Conservation (phyloP, 2,113 vertebrate species). For the Daphoenositta chrysoptera region DNA sequence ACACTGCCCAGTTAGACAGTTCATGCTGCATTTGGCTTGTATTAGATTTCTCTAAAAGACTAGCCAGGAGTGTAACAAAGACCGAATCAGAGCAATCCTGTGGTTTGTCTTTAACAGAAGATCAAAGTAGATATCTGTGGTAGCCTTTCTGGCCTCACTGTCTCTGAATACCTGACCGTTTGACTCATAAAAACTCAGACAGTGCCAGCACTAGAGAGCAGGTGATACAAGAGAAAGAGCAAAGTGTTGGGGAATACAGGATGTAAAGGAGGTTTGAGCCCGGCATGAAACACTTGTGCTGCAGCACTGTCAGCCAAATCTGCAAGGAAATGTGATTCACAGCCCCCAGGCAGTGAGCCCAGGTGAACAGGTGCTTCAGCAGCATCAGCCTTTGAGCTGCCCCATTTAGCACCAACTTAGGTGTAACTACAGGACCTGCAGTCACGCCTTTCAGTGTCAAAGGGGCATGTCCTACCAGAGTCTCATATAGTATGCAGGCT, state of each 20-base stretch:
- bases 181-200: not conserved
- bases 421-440: not conserved
- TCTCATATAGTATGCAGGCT: rapidly evolving
- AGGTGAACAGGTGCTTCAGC: not conserved
- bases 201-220: not conserved
- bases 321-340: not conserved
- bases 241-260: not conserved
- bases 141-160: not conserved
- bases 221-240: not conserved
- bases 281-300: not conserved
- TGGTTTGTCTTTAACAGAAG: not conserved
- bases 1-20: not conserved
- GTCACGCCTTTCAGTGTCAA: not conserved
- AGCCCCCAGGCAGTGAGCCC: not conserved
- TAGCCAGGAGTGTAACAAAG: not conserved
- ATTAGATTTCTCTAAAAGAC: not conserved
- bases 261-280: not conserved
- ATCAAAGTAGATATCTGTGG: not conserved
- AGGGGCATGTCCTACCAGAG: not conserved
- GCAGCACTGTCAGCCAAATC: not conserved
- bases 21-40: not conserved
- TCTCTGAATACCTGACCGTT: not conserved
- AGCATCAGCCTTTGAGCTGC: not conserved
- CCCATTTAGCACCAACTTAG: not conserved
- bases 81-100: not conserved